phyloP scores from a whole-genome alignment of 1,140 invertebrate genomes.

The Nasonia vitripennis region DNA sequence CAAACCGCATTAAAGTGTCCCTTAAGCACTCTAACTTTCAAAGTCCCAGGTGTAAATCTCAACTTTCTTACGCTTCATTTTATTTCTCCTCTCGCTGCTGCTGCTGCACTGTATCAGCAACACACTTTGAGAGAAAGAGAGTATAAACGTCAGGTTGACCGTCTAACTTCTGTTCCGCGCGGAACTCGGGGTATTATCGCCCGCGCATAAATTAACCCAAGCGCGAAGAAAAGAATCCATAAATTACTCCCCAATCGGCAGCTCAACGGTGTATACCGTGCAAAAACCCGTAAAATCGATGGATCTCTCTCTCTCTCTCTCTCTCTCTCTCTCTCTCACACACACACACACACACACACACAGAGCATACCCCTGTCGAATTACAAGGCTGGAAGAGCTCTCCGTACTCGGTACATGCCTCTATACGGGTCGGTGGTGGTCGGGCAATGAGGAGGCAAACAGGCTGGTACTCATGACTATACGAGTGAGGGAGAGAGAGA shows the following conservation, averaged over 20 bases:
- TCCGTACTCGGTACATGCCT: neutral
- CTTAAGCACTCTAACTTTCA: slow-evolving; percentile 4
- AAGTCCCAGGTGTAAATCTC: neutral
- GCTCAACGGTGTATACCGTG: too few species aligned
- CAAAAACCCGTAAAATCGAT: slow-evolving; percentile 1
- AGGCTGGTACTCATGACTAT: neutral
- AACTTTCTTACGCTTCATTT: slow-evolving; percentile 4
- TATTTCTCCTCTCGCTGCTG: neutral
- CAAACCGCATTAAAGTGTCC: slow-evolving; percentile 3
- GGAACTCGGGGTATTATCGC: neutral
- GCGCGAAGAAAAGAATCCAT: neutral
- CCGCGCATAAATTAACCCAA: neutral
- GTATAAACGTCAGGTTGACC: neutral
- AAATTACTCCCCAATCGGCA: neutral
- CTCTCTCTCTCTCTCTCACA: too few species aligned
- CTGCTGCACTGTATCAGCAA: neutral
- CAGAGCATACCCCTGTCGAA: neutral
- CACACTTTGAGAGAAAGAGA: neutral
- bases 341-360: neutral
- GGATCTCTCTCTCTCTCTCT: too few species aligned
- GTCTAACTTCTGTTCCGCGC: neutral
- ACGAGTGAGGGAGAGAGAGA: neutral
- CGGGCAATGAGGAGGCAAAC: neutral
- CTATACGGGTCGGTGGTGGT: neutral
- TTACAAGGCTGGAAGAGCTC: neutral